Base-by-base conservation (phyloP, 1,140 invertebrate species). In the Zeugodacus cucurbitae region DNA sequence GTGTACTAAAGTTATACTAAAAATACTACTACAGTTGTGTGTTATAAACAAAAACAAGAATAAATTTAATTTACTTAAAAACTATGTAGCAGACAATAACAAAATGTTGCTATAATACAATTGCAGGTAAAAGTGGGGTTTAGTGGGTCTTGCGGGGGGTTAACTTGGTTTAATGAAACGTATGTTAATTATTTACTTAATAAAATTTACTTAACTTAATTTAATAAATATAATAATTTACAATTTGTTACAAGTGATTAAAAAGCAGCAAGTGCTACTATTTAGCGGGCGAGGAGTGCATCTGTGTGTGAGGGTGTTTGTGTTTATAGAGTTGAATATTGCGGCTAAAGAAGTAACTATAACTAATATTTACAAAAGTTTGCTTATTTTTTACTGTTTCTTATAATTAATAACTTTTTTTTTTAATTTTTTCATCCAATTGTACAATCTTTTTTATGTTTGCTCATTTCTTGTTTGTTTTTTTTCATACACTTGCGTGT, bases 61-160 rank as follows among this genome's bases (percentile, higher is more conserved):
- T 87, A 87, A 86, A 86, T 58, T 87, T 87, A 87, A 87, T 87
- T 87, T 87, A 87, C 86, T 87, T 87, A 87, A 26, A 58, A 58
- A 34, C 54, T 62, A 58, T 37, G 41, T 44, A 82, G 74, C 74
- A 82, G 64, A 70, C 64, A 70, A 70, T 34, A 70, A 70, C 10
- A 34, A 70, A 29, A 32, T 29, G 26, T 70, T 70, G 64, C 64
- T 70, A 70, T 70, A 70, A 70, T 70, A 70, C 64, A 70, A 70
- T 70, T 70, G 64, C 64, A 70, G 64, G 64, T 70, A 70, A 32
- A 70, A 70, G 26, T 70, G 64, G 29, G 64, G 34, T 26, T 32
- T 20, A 14, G 37, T 29, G 14, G 22, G 78, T 14, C 22, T 48
- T 82, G 67, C 1, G 17, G 17, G 7, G 37, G 22, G 37, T n/a